phyloP scores from a whole-genome alignment of 2,888 invertebrate species.

The Rhogogaster chlorosoma region DNA sequence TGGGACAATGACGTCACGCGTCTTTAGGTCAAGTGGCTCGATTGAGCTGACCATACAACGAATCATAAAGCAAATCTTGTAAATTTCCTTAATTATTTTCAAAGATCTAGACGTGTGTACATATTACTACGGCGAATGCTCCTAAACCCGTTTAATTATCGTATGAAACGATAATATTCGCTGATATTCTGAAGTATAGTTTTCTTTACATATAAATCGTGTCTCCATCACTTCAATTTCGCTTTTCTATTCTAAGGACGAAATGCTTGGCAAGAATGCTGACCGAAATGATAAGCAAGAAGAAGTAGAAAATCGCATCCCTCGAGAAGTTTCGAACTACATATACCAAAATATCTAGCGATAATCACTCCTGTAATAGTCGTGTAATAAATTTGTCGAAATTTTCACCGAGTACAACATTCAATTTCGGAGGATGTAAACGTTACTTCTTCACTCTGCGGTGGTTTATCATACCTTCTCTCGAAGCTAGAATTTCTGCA shows the following conservation, averaged over 20 bases:
- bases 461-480: background rate
- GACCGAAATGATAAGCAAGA: slow-evolving; percentile 61
- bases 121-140: background rate
- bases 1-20: slow-evolving; percentile 64
- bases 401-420: background rate
- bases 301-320: background rate
- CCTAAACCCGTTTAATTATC: background rate
- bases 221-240: background rate
- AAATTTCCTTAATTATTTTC: slow-evolving; percentile 37
- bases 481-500: background rate
- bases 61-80: slow-evolving; percentile 51
- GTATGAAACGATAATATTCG: slow-evolving; percentile 17
- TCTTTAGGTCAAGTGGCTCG: slow-evolving; percentile 67
- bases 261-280: slow-evolving; percentile 60
- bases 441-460: background rate
- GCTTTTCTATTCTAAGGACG: slow-evolving; percentile 59
- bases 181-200: background rate
- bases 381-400: background rate
- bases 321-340: background rate
- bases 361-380: background rate
- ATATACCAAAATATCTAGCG: background rate
- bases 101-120: background rate
- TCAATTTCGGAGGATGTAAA: background rate
- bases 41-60: slow-evolving; percentile 61
- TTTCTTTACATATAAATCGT: slow-evolving; percentile 14